Conservation (phyloP, 2,797 vertebrate genomes). For the Poecilia gillii region DNA sequence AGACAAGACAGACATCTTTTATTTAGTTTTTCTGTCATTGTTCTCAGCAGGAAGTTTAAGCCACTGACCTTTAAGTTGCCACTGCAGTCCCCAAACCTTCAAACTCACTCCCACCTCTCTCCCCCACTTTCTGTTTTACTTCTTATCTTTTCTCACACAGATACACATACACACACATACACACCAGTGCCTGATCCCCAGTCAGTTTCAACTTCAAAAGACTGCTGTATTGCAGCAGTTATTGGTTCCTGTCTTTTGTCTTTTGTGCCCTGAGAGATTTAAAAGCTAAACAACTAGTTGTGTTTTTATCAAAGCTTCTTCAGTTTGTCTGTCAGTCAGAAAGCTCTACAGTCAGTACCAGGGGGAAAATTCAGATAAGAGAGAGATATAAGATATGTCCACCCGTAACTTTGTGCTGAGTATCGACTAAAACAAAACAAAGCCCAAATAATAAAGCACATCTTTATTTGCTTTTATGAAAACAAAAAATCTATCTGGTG, state of each 20-base stretch:
- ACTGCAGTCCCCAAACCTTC: slow-evolving; percentile 29
- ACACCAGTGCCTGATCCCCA: slow-evolving; percentile 17
- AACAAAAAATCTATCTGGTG: slow-evolving; percentile 22
- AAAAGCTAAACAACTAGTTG: slow-evolving; percentile 66
- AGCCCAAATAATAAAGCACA: slow-evolving; percentile 17
- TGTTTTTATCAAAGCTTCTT: slow-evolving; percentile 72
- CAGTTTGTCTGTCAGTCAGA: slow-evolving; percentile 58
- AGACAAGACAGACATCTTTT: slow-evolving; percentile 27
- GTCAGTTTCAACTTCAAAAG: slow-evolving; percentile 66
- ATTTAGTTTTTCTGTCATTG: slow-evolving; percentile 52
- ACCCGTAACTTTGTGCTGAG: slow-evolving; percentile 33
- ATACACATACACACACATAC: not conserved
- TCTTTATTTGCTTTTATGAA: slow-evolving; percentile 20
- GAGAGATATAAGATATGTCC: slow-evolving; percentile 20
- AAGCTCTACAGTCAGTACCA: slow-evolving; percentile 51
- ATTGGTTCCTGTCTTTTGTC: slow-evolving; percentile 72
- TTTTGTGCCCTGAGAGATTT: slow-evolving; percentile 68
- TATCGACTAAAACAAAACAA: slow-evolving; percentile 35
- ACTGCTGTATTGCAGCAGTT: slow-evolving; percentile 52
- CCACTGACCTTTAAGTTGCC: slow-evolving; percentile 51
- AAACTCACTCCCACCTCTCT: slow-evolving; percentile 26
- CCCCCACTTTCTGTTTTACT: slow-evolving; percentile 6
- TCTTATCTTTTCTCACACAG: slow-evolving; percentile 14
- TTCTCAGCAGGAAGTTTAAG: slow-evolving; percentile 29
- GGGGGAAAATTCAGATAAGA: slow-evolving; percentile 48